phyloP scores from a whole-genome alignment of 2,888 invertebrate species.

The Hemaris fuciformis region DNA sequence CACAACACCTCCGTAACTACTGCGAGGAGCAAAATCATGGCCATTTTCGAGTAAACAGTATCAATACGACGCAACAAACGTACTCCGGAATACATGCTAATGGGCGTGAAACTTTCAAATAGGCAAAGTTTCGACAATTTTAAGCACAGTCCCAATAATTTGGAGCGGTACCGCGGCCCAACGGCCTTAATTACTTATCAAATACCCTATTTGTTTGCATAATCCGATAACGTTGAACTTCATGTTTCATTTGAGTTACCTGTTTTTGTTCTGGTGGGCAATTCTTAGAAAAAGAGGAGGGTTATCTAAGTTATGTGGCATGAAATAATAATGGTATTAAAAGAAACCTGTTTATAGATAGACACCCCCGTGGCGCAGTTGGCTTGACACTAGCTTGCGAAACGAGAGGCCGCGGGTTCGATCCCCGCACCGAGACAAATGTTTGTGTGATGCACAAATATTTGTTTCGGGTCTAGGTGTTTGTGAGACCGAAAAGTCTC shows the following conservation, averaged over 20 bases:
- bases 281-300: too few species aligned
- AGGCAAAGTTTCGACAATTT: slow-evolving; percentile 30
- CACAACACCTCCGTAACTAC: slow-evolving; percentile 1
- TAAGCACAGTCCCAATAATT: slow-evolving; percentile 14
- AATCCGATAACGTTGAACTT: slow-evolving; percentile 1
- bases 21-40: slow-evolving; percentile 6
- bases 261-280: too few species aligned
- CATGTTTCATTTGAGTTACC: not conserved
- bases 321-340: too few species aligned
- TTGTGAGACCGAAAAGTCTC: too few species aligned
- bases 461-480: too few species aligned
- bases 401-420: too few species aligned
- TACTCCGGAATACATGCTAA: slow-evolving; percentile 32
- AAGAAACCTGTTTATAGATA: too few species aligned
- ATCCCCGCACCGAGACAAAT: too few species aligned
- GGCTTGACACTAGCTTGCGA: too few species aligned
- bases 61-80: slow-evolving; percentile 22
- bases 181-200: slow-evolving; percentile 15
- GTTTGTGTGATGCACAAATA: too few species aligned
- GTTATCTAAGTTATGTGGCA: too few species aligned
- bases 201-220: not conserved
- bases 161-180: slow-evolving; percentile 6
- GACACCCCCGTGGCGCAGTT: too few species aligned
- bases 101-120: slow-evolving; percentile 27
- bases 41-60: not conserved